phyloP scores from a whole-genome alignment of 2,797 vertebrate genomes.

The Sitta carolinensis region DNA sequence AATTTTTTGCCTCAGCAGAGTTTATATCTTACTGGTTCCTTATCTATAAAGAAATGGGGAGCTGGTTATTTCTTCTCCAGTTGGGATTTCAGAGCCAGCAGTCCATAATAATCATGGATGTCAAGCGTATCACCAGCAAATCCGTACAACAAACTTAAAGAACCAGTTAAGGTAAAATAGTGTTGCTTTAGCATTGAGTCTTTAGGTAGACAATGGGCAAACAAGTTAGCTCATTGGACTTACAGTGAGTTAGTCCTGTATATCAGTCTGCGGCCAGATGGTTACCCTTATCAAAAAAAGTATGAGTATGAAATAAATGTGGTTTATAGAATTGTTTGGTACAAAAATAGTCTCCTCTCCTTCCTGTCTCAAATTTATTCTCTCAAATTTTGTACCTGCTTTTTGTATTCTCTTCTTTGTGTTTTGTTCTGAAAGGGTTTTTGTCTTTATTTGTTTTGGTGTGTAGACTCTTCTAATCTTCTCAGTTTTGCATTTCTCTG shows the following conservation, averaged over 20 bases:
- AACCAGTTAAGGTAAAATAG: neutral
- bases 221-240: neutral
- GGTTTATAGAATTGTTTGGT: neutral
- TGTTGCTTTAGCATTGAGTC: neutral
- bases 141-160: neutral
- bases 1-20: neutral
- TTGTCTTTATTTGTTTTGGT: neutral
- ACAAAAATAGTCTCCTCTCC: neutral
- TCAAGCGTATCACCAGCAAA: neutral
- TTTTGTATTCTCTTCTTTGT: neutral
- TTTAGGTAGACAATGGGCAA: neutral
- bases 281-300: neutral
- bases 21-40: neutral
- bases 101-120: neutral
- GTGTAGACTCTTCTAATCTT: neutral
- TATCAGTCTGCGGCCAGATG: neutral
- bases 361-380: neutral
- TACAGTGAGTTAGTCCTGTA: neutral
- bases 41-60: neutral
- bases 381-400: neutral
- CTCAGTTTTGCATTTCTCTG: neutral
- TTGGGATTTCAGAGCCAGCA: neutral
- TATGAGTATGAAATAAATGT: neutral
- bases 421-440: neutral
- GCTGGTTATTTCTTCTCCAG: neutral